phyloP scores from a whole-genome alignment of 2,113 vertebrate genomes.

The Ptychochromis oligacanthus region DNA sequence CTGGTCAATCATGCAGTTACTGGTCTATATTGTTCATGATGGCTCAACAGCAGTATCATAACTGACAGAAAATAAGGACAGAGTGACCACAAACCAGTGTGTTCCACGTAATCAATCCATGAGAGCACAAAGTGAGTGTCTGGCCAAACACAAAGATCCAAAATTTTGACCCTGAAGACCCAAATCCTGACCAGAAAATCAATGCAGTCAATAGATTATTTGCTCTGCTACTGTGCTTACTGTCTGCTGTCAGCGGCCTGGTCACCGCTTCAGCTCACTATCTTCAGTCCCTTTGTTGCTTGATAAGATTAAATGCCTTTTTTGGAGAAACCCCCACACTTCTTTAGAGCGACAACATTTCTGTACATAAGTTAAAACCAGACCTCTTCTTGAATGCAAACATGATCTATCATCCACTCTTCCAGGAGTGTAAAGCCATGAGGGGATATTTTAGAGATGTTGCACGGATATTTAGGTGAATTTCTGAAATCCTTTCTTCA shows the following conservation, averaged over 20 bases:
- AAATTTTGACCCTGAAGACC: not conserved
- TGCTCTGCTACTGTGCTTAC: not conserved
- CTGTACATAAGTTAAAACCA: not conserved
- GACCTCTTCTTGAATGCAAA: not conserved
- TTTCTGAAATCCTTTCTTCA: slow-evolving; percentile 61
- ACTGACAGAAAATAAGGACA: not conserved
- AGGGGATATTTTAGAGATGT: not conserved
- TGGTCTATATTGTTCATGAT: not conserved
- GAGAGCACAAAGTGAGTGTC: not conserved
- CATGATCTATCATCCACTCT: not conserved
- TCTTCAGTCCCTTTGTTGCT: slow-evolving; percentile 3
- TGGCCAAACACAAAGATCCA: slow-evolving; percentile 10
- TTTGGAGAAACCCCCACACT: not conserved
- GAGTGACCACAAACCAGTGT: not conserved
- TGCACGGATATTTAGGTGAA: not conserved
- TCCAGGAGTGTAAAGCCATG: not conserved
- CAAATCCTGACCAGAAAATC: slow-evolving; percentile 40
- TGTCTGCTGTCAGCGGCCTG: not conserved
- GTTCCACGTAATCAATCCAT: not conserved
- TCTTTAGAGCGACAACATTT: not conserved
- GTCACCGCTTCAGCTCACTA: not conserved
- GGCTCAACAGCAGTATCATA: not conserved
- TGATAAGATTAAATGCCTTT: slow-evolving; percentile 3
- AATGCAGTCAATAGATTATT: slow-evolving; percentile 17
- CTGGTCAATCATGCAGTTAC: not conserved